Percentiles rank a stretch among this genome's conserved stretches.
Evolutionary conservation across 2,113 vertebrate genomes (phyloP).

Genomic region (Sula dactylatra): DNA sequence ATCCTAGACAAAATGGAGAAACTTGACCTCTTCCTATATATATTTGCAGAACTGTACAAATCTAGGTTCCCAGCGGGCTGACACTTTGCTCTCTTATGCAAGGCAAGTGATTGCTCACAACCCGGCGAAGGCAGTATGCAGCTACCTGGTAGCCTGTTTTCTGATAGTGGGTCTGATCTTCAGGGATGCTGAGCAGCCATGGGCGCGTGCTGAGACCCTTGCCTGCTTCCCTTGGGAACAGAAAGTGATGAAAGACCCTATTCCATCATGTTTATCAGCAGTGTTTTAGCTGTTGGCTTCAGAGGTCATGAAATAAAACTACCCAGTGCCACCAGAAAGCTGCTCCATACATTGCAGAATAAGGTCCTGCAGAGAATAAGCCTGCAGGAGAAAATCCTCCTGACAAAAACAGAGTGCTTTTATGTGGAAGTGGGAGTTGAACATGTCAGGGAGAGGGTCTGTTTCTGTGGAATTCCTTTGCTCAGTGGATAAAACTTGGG

Average conservation of each 20-base stretch:
- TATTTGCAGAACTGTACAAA: constrained; percentile 23
- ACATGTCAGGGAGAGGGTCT: background rate
- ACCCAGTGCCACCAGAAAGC: background rate
- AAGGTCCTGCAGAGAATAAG: background rate
- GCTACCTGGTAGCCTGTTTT: background rate
- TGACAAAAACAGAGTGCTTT: background rate
- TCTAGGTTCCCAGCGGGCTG: background rate
- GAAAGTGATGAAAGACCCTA: background rate
- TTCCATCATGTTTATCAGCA: background rate
- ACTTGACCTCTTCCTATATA: background rate
- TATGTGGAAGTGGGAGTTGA: background rate
- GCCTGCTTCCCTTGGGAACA: background rate
- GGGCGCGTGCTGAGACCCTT: background rate
- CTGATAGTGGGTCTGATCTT: background rate
- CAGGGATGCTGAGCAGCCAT: background rate
- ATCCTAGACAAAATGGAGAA: constrained; percentile 18
- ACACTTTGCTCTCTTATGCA: background rate
- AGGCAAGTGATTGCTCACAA: background rate
- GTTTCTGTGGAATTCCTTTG: background rate
- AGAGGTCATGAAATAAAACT: background rate
- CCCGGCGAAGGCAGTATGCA: background rate
- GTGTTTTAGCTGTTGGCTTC: background rate
- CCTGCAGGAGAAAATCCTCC: background rate
- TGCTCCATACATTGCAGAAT: background rate
- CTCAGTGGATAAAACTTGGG: background rate